Evolutionary conservation across 1,140 invertebrate species (phyloP).

Genomic region (Procambarus clarkii): DNA sequence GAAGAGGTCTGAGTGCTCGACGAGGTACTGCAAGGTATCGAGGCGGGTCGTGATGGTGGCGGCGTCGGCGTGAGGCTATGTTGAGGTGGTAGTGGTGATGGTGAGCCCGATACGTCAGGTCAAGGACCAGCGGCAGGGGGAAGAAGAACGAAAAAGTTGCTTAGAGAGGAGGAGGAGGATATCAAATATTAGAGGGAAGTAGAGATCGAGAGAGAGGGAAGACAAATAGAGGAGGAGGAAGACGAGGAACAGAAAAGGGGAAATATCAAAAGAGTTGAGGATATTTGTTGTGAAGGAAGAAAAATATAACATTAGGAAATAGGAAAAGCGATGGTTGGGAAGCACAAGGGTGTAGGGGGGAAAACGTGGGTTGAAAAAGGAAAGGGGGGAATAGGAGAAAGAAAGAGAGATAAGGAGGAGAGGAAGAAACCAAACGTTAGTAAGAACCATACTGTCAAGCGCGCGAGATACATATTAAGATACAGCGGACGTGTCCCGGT

Average conservation of each 20-base stretch:
- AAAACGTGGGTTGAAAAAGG: not conserved
- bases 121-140: not conserved
- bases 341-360: too few relatives aligned
- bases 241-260: too few relatives aligned
- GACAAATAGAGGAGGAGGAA: not conserved
- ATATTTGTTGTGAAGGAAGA: too few relatives aligned
- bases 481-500: too few relatives aligned
- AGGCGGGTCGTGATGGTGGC: conserved; percentile 83
- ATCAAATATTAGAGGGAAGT: not conserved
- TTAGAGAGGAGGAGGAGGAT: too few relatives aligned
- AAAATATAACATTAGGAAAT: too few relatives aligned
- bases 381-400: conserved; percentile 73
- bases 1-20: conserved; percentile 81
- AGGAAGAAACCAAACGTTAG: not conserved
- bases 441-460: too few relatives aligned
- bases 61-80: conserved; percentile 83
- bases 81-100: not conserved
- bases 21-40: conserved; percentile 85
- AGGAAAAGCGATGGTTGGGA: too few relatives aligned
- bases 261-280: too few relatives aligned
- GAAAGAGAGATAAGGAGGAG: conserved; percentile 75
- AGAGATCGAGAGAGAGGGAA: not conserved
- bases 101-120: not conserved
- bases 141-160: not conserved
- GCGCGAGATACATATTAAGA: too few relatives aligned